Conservation (phyloP, 2,888 invertebrate genomes). For the Tholera decimalis region DNA sequence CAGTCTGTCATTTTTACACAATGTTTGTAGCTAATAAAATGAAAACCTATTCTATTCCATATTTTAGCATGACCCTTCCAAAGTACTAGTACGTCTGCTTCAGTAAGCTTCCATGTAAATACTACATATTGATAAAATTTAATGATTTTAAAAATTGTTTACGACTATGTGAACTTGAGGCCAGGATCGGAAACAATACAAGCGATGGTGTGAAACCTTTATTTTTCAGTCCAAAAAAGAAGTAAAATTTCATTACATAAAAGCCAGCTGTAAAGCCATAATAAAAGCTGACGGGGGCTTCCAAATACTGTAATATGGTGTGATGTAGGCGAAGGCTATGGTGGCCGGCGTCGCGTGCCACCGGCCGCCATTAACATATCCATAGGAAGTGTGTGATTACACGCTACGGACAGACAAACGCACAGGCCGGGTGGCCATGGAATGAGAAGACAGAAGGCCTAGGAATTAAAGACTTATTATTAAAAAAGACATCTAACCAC, state of each 20-base stretch:
- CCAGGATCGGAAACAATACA: neutral
- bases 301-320: conserved; percentile 52
- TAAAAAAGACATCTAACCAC: too few species aligned
- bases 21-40: too few species aligned
- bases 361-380: conserved; percentile 81
- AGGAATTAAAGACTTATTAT: too few species aligned
- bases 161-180: neutral
- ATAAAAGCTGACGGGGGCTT: conserved; percentile 40
- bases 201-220: neutral
- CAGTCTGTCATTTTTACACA: too few species aligned
- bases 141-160: neutral
- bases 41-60: too few species aligned
- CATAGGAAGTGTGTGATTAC: conserved; percentile 84
- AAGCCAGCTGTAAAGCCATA: conserved; percentile 44
- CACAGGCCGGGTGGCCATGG: conserved; percentile 51
- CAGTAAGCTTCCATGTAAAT: too few species aligned
- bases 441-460: conserved; percentile 21
- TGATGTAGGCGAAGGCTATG: conserved; percentile 69
- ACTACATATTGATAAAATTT: neutral
- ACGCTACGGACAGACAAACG: conserved; percentile 79
- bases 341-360: conserved; percentile 81
- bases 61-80: too few species aligned
- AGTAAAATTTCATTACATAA: conserved; percentile 34
- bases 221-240: conserved; percentile 7
- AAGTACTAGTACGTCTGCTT: too few species aligned